A percentile compares a stretch with the other conserved stretches of the same genome.
phyloP scores from a whole-genome alignment of 1,140 invertebrate species.

The Orchesella cincta region DNA sequence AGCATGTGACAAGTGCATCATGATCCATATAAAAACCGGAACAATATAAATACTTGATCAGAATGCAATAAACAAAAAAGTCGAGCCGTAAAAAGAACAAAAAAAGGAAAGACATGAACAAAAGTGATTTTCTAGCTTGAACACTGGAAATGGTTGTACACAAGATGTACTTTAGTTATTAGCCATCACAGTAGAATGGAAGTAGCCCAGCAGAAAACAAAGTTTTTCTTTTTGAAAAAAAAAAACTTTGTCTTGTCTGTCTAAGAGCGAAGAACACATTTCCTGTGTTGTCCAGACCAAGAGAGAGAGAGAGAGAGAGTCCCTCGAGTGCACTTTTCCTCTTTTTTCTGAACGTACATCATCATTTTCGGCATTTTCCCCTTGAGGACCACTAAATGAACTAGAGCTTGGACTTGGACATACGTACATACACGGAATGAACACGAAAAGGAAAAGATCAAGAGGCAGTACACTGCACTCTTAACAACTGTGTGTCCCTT shows the following conservation, averaged over 20 bases:
- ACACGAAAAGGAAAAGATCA: constrained; percentile 16
- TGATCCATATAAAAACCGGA: background rate
- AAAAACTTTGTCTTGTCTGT: background rate
- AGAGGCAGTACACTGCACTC: background rate
- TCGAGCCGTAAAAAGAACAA: background rate
- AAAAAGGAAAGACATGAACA: background rate
- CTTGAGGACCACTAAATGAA: background rate
- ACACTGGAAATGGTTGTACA: background rate
- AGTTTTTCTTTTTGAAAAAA: background rate
- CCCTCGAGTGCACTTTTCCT: constrained; percentile 22
- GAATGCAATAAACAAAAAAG: constrained; percentile 26
- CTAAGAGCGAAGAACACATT: background rate
- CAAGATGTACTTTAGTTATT: background rate
- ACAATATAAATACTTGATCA: constrained; percentile 22
- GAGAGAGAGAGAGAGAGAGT: background rate
- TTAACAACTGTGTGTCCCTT: background rate
- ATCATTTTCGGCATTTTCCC: constrained; percentile 9
- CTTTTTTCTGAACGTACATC: background rate
- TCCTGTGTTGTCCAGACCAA: background rate
- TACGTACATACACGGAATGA: background rate
- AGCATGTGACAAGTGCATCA: background rate
- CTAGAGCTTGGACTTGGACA: background rate
- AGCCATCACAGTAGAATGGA: background rate
- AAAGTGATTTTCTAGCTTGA: background rate
- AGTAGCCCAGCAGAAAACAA: background rate